phyloP scores from a whole-genome alignment of 2,888 invertebrate species.

The Girardia tigrina region DNA sequence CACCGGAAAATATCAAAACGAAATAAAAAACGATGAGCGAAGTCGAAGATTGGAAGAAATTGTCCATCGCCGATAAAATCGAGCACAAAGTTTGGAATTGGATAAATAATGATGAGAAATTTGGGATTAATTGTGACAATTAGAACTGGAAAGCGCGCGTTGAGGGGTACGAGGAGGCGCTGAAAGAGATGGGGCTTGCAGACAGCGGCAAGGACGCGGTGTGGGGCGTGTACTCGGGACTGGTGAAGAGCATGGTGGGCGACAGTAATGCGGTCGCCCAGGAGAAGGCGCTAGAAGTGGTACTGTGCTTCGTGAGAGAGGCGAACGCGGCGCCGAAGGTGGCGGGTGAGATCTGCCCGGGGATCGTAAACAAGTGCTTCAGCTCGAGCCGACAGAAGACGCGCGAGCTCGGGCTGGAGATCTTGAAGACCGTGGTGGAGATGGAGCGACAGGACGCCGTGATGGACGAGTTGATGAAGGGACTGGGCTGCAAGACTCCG shows the following conservation, averaged over 20 bases:
- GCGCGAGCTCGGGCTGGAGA: conserved; percentile 73
- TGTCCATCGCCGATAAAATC: conserved; percentile 68
- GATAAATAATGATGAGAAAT: conserved; percentile 25
- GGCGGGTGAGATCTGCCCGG: conserved; percentile 71
- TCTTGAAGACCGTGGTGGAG: conserved; percentile 81
- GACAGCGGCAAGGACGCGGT: conserved; percentile 78
- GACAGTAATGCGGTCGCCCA: conserved; percentile 88
- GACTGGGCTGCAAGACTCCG: conserved; percentile 85
- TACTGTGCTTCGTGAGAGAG: conserved; percentile 75
- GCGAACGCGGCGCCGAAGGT: conserved; percentile 60
- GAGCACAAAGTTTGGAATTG: conserved; percentile 81
- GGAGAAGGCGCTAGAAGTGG: conserved; percentile 83
- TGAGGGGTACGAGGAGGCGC: conserved; percentile 80
- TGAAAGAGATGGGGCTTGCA: conserved; percentile 71
- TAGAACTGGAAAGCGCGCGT: conserved; percentile 83
- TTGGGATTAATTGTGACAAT: conserved; percentile 37
- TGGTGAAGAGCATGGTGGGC: conserved; percentile 80
- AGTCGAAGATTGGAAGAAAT: conserved; percentile 50
- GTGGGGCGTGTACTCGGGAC: conserved; percentile 74
- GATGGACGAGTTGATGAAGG: conserved; percentile 75
- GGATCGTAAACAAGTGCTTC: conserved; percentile 77
- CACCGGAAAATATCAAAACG: no score
- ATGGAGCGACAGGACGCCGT: conserved; percentile 74
- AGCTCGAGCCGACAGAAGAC: conserved; percentile 79
- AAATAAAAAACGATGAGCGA: no score